phyloP scores from a whole-genome alignment of 2,797 vertebrate species.

The Sus cebifrons region DNA sequence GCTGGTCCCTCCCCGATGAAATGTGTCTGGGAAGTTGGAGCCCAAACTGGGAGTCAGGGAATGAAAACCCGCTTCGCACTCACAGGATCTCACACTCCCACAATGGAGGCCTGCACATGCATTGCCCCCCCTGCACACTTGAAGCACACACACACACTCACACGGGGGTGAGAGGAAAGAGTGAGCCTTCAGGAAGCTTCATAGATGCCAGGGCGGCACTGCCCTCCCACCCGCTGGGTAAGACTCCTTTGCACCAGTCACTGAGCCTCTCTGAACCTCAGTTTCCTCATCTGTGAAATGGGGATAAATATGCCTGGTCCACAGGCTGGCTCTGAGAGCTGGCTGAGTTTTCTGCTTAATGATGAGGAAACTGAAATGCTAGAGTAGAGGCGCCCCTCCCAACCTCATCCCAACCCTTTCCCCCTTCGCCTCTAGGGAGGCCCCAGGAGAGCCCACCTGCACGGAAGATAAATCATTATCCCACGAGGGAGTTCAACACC shows the following conservation, averaged over 20 bases:
- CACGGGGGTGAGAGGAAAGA: not conserved
- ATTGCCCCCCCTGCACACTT: accelerated
- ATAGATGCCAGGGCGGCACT: not conserved
- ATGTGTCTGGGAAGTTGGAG: constrained; percentile 72
- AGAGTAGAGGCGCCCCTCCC: not conserved
- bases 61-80: not conserved
- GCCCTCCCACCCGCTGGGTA: not conserved
- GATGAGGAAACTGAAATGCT: constrained; percentile 57
- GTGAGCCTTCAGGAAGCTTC: not conserved
- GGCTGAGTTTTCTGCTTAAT: not conserved
- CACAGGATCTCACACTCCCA: not conserved
- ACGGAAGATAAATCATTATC: constrained; percentile 86
- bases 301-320: not conserved
- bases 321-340: not conserved
- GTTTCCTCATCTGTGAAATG: constrained; percentile 68
- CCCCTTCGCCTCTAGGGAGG: constrained; percentile 59
- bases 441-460: constrained; percentile 81
- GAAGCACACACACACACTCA: too few relatives aligned
- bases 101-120: not conserved
- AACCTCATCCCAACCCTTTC: not conserved
- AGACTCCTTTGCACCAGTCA: not conserved
- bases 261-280: constrained; percentile 5
- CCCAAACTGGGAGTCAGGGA: constrained; percentile 25
- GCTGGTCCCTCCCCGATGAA: not conserved
- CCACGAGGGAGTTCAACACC: constrained; percentile 77